phyloP scores from a whole-genome alignment of 1,140 invertebrate genomes.

The Panonychus citri region DNA sequence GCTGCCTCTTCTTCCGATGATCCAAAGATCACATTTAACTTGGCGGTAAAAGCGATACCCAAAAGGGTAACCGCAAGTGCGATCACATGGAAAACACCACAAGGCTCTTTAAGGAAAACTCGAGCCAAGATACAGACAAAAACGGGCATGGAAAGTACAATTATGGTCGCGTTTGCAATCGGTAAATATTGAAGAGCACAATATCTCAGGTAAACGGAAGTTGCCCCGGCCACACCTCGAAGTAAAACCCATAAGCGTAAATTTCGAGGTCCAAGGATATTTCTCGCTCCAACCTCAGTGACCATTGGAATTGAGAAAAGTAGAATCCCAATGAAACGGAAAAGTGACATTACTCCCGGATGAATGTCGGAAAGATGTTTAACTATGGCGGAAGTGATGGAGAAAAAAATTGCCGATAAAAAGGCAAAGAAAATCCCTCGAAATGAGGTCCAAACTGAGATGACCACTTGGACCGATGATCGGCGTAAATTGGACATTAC shows the following conservation, averaged over 20 bases:
- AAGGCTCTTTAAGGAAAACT: constrained; percentile 30
- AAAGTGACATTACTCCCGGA: constrained; percentile 58
- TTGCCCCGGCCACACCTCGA: constrained; percentile 14
- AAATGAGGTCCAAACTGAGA: not conserved
- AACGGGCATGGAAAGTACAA: constrained; percentile 33
- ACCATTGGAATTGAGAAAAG: constrained; percentile 55
- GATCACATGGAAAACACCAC: constrained; percentile 28
- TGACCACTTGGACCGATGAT: not conserved
- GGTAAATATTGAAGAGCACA: constrained; percentile 33
- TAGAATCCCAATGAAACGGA: constrained; percentile 45
- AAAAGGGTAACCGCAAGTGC: constrained; percentile 27
- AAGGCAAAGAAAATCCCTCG: constrained; percentile 2
- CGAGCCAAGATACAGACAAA: constrained; percentile 31
- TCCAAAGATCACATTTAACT: constrained; percentile 26
- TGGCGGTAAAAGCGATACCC: constrained; percentile 30
- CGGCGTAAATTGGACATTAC: not conserved
- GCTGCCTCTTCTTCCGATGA: constrained; percentile 4
- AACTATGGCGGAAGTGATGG: constrained; percentile 63
- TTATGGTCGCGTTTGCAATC: constrained; percentile 24
- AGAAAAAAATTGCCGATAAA: constrained; percentile 55
- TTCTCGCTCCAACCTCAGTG: constrained; percentile 45
- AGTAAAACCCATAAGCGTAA: constrained; percentile 23
- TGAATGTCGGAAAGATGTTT: constrained; percentile 42
- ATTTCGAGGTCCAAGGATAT: constrained; percentile 44
- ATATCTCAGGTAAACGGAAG: constrained; percentile 29